Evolutionary conservation across 2,113 vertebrate genomes (phyloP), one percentile per base, ranked within the genome.

Genomic region (Brachypteracias leptosomus): DNA sequence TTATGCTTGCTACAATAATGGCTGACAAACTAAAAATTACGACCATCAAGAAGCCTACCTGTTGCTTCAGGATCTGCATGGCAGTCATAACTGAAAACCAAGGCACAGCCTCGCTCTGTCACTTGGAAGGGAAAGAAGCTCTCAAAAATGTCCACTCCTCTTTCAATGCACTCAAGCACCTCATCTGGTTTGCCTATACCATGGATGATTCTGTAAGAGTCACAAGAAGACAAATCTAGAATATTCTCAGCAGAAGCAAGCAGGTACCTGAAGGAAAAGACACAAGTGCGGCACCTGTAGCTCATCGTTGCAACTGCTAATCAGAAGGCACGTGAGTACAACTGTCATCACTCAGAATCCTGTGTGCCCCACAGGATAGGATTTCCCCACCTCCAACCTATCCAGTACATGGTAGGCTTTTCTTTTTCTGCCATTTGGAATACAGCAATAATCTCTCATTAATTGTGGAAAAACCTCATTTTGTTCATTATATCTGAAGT

Each of bases 141-240:
- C 97, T 99, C 99, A 95, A 99, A 99, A 84, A 99, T 97, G 95
- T 99, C 99, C 91, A 99, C 98, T 29, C 99, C 99, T 20, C 98
- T 98, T 95, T 99, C 98, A 80, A 99, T 97, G 75, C 98, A 99
- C 18, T 98, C 98, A 7, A 99, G 95, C 51, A 99, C 98, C 88
- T 99, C 98, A 82, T 99, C 99, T 13, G 99, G 99, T 59, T 93
- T 97, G 36, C 99, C 99, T 21, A 99, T 80, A 10, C 99, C 99
- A 68, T 98, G 98, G 85, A 99, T 97, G 83, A 99, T 96, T 94
- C 99, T 99, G 97, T 29, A 95, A 93, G 68, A 97, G 70, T 84
- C 25, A 88, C 7, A 86, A 55, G 70, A 91, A 9, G 22, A 67
- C 11, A 85, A 59, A 70, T 44, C 12, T 29, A 44, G 51, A 80